Base-by-base conservation (phyloP, 2,113 vertebrate species). In the Cyanoderma ruficeps region DNA sequence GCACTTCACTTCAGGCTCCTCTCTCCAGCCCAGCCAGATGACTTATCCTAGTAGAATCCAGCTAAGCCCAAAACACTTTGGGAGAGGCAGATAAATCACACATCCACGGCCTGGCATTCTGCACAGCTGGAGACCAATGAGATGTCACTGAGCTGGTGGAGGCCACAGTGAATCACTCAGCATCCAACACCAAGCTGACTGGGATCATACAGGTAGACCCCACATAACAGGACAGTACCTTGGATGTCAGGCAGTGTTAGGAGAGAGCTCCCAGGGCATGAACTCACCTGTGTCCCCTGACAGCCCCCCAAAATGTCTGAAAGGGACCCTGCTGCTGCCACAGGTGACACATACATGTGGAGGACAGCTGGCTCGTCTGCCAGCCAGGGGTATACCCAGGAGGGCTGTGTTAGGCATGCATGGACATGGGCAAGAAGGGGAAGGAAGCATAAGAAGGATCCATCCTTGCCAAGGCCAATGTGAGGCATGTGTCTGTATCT, bases 201-300 rank as follows among this genome's bases (percentile, higher is more conserved):
- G 33, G 9, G 21, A n/a, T 56, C 50, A 57, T 6, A 61, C 35
- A 55, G 31, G 35, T 28, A 47, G 30, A 49, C 15, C 25, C 35
- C 35, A 23, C 0, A 0, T 2, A 41, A 12, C 0, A 1, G 55
- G 19, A 33, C 35, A 4, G 8, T 15, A 15, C 15, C 9, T 31
- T 42, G 25, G 6, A 27, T 69, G 31, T 39, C 70, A 41, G 30
- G 19, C 13, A 74, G n/a, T 19, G 25, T 24, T 49, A 61, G 53
- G 10, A 60, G 18, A 61, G 9, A 57, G 27, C 19, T 83, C 3
- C 41, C 10, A n/a, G 17, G 7, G 12, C 2, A 28, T 3, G 7
- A 7, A 15, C 3, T 59, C 41, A 39, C 20, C 22, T 57, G 4
- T n/a, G 15, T 47, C 15, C 11, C 22, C n/a, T 80, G 22, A 10